Percentiles rank a stretch among this genome's conserved stretches.
phyloP scores from a whole-genome alignment of 2,888 invertebrate species.

The Fragum sueziense region DNA sequence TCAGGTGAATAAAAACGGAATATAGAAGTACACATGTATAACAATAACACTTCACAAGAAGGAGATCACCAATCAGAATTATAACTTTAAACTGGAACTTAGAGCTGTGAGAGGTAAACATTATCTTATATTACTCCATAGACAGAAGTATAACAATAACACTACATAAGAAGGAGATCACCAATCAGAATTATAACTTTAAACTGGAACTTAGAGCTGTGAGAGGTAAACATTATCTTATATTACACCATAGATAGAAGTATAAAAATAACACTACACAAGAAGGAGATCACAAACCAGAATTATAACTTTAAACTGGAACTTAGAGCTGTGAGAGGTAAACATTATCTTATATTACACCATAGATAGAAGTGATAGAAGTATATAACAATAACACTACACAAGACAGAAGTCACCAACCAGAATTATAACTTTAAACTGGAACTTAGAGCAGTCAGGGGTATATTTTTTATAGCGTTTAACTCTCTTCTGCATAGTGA shows the following conservation, averaged over 20 bases:
- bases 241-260: slow-evolving; percentile 8
- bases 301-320: neutral
- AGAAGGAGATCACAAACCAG: neutral
- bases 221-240: too few relatives aligned
- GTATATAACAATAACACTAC: neutral
- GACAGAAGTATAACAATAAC: slow-evolving; percentile 47
- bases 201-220: slow-evolving; percentile 25
- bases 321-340: too few relatives aligned
- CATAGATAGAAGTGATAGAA: too few relatives aligned
- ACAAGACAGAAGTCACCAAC: neutral
- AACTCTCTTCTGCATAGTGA: too few relatives aligned
- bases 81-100: slow-evolving; percentile 35
- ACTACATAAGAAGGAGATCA: slow-evolving; percentile 29
- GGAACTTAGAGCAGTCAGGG: neutral
- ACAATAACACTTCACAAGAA: slow-evolving; percentile 47
- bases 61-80: slow-evolving; percentile 10
- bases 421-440: neutral
- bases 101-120: slow-evolving; percentile 35
- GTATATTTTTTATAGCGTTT: too few relatives aligned
- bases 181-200: slow-evolving; percentile 34
- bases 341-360: too few relatives aligned
- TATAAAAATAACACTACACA: neutral
- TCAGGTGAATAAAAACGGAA: too few relatives aligned
- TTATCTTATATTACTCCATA: slow-evolving; percentile 33
- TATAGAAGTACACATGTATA: slow-evolving; percentile 33